Evolutionary conservation across 2,113 vertebrate genomes (phyloP).

Genomic region (Chlorodrepanis virens): DNA sequence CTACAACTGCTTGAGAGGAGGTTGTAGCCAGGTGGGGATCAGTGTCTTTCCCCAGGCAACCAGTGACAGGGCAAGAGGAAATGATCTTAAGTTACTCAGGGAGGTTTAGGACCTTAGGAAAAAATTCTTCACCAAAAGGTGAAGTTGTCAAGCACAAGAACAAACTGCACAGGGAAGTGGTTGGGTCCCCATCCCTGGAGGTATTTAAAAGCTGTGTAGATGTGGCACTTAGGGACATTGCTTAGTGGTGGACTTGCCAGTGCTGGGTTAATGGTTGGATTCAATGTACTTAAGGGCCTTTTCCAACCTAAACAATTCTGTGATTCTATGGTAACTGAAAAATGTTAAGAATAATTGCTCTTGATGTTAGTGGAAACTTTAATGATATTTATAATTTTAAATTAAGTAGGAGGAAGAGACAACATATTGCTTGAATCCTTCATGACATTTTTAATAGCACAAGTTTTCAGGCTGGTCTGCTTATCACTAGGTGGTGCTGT

Average conservation of each 20-base stretch:
- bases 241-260: neutral
- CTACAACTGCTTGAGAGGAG: neutral
- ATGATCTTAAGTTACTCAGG: neutral
- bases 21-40: rapidly evolving
- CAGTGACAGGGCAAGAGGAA: neutral
- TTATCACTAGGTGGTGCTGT: constrained; percentile 65
- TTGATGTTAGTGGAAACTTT: neutral
- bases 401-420: neutral
- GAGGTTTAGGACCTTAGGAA: neutral
- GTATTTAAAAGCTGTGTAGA: neutral
- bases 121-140: neutral
- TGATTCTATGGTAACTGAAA: neutral
- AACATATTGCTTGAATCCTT: neutral
- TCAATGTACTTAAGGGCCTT: neutral
- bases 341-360: neutral
- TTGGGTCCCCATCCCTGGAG: neutral
- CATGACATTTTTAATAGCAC: neutral
- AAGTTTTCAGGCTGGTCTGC: neutral
- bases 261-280: neutral
- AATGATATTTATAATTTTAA: neutral
- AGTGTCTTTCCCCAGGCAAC: neutral
- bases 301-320: neutral
- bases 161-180: no score
- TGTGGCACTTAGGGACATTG: neutral
- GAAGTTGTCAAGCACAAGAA: neutral